Percentiles rank a stretch among this genome's conserved stretches.
phyloP scores from a whole-genome alignment of 2,888 invertebrate species.

The Thecophora atra region DNA sequence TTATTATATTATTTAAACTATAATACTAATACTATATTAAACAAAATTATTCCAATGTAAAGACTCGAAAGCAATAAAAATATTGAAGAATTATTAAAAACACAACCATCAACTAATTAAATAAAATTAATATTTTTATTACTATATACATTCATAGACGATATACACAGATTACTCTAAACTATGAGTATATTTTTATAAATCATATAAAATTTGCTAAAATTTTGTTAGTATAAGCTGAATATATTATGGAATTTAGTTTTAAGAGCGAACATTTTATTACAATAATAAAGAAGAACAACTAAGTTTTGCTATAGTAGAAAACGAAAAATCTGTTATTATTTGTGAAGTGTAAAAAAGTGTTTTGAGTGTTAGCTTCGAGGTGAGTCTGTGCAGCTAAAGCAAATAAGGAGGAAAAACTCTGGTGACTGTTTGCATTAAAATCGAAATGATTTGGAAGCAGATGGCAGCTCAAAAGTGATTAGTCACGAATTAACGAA shows the following conservation, averaged over 20 bases:
- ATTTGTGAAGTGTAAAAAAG: neutral
- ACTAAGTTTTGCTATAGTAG: slow-evolving; percentile 43
- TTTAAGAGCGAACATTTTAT: slow-evolving; percentile 49
- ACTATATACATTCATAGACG: slow-evolving; percentile 26
- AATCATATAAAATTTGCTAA: slow-evolving; percentile 24
- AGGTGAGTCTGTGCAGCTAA: no score
- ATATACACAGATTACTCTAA: neutral
- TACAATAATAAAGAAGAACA: slow-evolving; percentile 53
- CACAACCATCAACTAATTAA: slow-evolving; percentile 27
- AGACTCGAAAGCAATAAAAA: slow-evolving; percentile 60
- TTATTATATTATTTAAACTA: no score
- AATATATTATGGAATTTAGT: slow-evolving; percentile 39
- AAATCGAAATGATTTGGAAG: no score
- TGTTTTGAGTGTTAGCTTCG: no score
- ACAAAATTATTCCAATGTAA: slow-evolving; percentile 45
- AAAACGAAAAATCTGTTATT: slow-evolving; percentile 19
- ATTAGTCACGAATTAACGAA: no score
- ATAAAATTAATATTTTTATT: slow-evolving; percentile 17
- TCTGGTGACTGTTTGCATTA: no score
- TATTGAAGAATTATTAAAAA: slow-evolving; percentile 36
- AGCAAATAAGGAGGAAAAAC: no score
- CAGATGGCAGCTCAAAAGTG: no score
- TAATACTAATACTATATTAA: no score
- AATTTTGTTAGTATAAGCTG: slow-evolving; percentile 28
- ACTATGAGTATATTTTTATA: slow-evolving; percentile 28